Conservation (phyloP, 2,888 invertebrate genomes). For the Tridacna crocea region DNA sequence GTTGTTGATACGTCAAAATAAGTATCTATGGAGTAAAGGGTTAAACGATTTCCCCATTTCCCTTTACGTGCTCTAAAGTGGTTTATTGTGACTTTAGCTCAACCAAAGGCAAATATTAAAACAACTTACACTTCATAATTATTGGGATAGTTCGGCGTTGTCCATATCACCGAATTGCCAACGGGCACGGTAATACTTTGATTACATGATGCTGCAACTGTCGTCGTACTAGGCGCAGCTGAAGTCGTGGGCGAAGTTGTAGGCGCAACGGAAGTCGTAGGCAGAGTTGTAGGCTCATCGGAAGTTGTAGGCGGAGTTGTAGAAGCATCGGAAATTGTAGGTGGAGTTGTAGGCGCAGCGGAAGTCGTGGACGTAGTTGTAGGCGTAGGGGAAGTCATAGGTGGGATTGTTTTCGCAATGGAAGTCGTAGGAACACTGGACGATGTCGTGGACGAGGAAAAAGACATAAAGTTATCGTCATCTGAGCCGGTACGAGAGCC, state of each 20-base stretch:
- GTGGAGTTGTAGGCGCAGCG: not conserved
- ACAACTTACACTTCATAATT: slow-evolving; percentile 6
- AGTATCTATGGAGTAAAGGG: too few species aligned
- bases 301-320: not conserved
- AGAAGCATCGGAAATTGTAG: not conserved
- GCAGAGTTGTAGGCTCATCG: too few species aligned
- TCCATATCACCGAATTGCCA: not conserved
- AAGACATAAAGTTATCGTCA: not conserved
- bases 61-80: not conserved
- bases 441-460: not conserved
- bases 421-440: not conserved
- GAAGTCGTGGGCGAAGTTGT: not conserved
- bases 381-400: not conserved
- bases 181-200: not conserved
- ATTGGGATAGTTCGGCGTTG: slow-evolving; percentile 11
- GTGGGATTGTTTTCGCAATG: too few species aligned
- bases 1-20: too few species aligned
- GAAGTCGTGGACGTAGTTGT: not conserved
- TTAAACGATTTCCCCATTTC: not conserved
- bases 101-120: not conserved
- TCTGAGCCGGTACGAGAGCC: not conserved
- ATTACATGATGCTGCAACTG: slow-evolving; percentile 1
- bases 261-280: not conserved
- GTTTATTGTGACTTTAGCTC: not conserved
- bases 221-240: not conserved